Percentiles rank a stretch among this genome's conserved stretches.
Conservation (phyloP, 2,888 invertebrate species). For the Schizotus pectinicornis region DNA sequence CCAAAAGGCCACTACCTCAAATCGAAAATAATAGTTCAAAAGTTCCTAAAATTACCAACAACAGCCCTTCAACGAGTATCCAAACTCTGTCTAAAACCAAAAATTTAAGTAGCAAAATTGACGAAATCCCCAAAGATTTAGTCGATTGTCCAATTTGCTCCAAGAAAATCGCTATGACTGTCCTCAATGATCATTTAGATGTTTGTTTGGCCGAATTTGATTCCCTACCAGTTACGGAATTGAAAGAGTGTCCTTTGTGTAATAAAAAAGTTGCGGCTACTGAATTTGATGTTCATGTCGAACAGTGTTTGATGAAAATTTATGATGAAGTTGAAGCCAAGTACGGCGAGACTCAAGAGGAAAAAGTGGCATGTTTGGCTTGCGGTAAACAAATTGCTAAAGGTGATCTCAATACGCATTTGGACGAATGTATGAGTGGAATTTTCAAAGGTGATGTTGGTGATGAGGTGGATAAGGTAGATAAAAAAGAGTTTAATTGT, state of each 20-base stretch:
- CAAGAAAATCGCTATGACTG: slow-evolving; percentile 32
- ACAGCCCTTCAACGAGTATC: slow-evolving; percentile 9
- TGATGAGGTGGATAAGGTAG: slow-evolving; percentile 45
- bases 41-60: slow-evolving; percentile 7
- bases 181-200: slow-evolving; percentile 18
- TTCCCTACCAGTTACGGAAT: slow-evolving; percentile 4
- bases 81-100: too few relatives aligned
- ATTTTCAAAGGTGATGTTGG: slow-evolving; percentile 49
- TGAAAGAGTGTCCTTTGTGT: slow-evolving; percentile 62
- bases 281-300: slow-evolving; percentile 56
- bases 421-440: slow-evolving; percentile 55
- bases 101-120: slow-evolving; percentile 17
- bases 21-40: slow-evolving; percentile 17
- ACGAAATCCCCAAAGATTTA: slow-evolving; percentile 17
- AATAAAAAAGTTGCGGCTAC: slow-evolving; percentile 49
- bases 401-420: slow-evolving; percentile 54
- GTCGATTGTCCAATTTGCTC: slow-evolving; percentile 57
- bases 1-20: slow-evolving; percentile 14
- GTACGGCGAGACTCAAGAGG: slow-evolving; percentile 22
- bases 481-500: slow-evolving; percentile 61
- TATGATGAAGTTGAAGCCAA: slow-evolving; percentile 59
- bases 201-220: slow-evolving; percentile 7
- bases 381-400: slow-evolving; percentile 53
- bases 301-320: slow-evolving; percentile 61
- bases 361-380: slow-evolving; percentile 52